These are phyloP conservation scores for Saguinus imperator DNA, from an alignment of 2,113 vertebrate genomes.

Conservation along the genomic window DNA sequence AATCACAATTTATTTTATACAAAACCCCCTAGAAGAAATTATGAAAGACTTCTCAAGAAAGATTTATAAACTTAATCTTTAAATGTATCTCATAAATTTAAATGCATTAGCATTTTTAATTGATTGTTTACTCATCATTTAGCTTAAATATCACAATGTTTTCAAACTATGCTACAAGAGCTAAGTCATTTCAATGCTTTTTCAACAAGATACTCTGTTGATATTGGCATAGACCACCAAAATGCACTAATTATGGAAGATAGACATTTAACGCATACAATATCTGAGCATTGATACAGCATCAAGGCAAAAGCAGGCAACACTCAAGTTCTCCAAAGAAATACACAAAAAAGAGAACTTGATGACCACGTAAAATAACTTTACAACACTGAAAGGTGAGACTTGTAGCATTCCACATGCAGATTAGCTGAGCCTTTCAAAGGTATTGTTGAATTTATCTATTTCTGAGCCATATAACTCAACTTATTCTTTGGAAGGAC, in stretches of 20 bases:
- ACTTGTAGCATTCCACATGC: neutral
- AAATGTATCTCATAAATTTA: slow-evolving; percentile 45
- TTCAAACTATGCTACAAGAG: slow-evolving; percentile 42
- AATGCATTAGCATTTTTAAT: slow-evolving; percentile 49
- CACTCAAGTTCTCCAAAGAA: slow-evolving; percentile 73
- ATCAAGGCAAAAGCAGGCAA: slow-evolving; percentile 76
- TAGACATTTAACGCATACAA: slow-evolving; percentile 79
- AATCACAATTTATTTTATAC: slow-evolving; percentile 5
- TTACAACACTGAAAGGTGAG: neutral
- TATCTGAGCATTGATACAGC: slow-evolving; percentile 90
- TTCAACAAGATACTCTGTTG: slow-evolving; percentile 71
- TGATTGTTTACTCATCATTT: neutral
- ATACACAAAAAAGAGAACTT: slow-evolving; percentile 64
- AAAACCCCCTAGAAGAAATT: slow-evolving; percentile 67
- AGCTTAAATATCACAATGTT: slow-evolving; percentile 49
- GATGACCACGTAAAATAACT: neutral
- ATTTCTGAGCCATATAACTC: neutral
- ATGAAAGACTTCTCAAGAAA: slow-evolving; percentile 26
- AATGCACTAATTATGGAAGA: slow-evolving; percentile 81
- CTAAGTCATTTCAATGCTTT: slow-evolving; percentile 70
- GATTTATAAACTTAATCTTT: slow-evolving; percentile 54
- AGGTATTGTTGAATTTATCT: neutral
- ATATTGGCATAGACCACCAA: slow-evolving; percentile 74
- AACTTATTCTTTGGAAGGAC: neutral
- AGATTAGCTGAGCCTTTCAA: neutral